Base-by-base conservation (phyloP, 1,140 invertebrate genomes). In the Choristoneura fumiferana region DNA sequence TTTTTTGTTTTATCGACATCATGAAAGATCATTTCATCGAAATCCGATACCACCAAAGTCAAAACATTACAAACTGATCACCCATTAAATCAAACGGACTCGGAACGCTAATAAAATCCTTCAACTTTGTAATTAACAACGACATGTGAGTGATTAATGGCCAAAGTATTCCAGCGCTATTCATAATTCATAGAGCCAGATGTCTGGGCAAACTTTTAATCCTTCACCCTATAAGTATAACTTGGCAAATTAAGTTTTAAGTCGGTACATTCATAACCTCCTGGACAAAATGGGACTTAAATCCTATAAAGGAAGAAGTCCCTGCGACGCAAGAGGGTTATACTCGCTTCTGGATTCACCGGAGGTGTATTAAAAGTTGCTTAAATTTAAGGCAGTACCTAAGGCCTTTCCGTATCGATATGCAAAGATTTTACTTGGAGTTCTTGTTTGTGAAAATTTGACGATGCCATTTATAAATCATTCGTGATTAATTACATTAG, bases 241-340 rank as follows among this genome's bases (percentile, higher is more conserved):
- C 53, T 37, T 61, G 69, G 67, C 39, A 73, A 73, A 67, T 69
- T 54, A 73, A 72, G 70, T 73, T 67, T 62, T 65, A 67, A 65
- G 59, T 65, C 38, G 39, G 64, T 56, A 66, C 63, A 65, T 72
- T 67, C 60, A 58, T 56, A 63, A 57, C 36, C n/a, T n/a, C n/a
- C n/a, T 39, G 70, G 62, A 65, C 55, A 56, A n/a, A n/a, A n/a
- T n/a, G 56, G 58, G 60, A 62, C 58, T 67, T 69, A 67, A 67
- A 54, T 55, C 58, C 60, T 61, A 17, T 43, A 22, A 43, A 43
- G 40, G 40, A 14, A n/a, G 40, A 43, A 43, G 40, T 17, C 40
- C 12, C 10, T 43, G 40, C 39, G 4, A 8, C 14, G 39, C 8
- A n/a, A n/a, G n/a, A n/a, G n/a, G n/a, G n/a, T n/a, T n/a, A n/a